phyloP scores from a whole-genome alignment of 2,113 vertebrate genomes.

The Microcebus griseorufus region DNA sequence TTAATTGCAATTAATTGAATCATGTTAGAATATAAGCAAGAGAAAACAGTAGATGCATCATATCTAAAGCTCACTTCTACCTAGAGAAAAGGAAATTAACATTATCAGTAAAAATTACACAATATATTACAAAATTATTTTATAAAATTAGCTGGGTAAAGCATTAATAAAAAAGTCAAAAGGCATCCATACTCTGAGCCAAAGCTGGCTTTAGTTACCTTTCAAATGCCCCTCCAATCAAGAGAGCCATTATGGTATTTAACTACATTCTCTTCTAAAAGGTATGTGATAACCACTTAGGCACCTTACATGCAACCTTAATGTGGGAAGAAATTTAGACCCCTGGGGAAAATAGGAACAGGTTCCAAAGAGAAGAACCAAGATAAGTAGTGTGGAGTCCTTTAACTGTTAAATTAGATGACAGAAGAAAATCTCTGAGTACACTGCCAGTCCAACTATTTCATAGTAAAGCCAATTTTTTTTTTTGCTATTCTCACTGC shows the following conservation, averaged over 20 bases:
- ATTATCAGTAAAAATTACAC: not conserved
- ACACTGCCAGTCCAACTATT: not conserved
- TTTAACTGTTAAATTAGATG: not conserved
- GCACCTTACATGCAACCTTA: not conserved
- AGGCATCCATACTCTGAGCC: not conserved
- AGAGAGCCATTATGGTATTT: not conserved
- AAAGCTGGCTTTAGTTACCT: not conserved
- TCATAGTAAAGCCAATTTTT: not conserved
- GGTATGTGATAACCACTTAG: not conserved
- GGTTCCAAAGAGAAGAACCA: not conserved
- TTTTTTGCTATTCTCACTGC: not conserved
- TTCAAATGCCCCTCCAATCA: not conserved
- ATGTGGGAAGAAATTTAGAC: not conserved
- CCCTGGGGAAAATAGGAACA: not conserved
- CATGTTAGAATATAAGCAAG: not conserved
- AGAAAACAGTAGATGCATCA: not conserved
- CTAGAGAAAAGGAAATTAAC: not conserved
- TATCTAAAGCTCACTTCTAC: not conserved
- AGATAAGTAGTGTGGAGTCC: not conserved
- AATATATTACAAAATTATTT: not conserved
- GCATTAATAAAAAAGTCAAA: not conserved
- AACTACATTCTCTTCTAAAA: not conserved
- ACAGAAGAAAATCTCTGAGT: not conserved
- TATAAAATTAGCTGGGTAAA: not conserved
- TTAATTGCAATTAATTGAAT: conserved; percentile 12